Percentiles rank a stretch among this genome's conserved stretches.
These are phyloP conservation scores for Procambarus clarkii DNA, from an alignment of 1,140 invertebrate species.

Conservation along the genomic window DNA sequence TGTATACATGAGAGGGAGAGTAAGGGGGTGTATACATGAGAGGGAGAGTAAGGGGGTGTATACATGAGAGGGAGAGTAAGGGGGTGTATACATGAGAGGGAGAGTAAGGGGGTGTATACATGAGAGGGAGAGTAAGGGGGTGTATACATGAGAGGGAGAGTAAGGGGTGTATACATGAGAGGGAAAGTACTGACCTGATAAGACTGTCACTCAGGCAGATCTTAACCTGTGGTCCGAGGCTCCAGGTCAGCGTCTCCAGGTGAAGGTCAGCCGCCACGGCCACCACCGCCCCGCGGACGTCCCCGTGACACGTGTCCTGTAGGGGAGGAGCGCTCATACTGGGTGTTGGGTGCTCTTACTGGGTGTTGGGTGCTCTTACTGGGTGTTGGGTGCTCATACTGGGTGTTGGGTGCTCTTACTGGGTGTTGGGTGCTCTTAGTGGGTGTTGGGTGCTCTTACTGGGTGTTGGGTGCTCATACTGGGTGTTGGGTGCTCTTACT, in stretches of 20 bases:
- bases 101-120: neutral
- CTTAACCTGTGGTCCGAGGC: slow-evolving; percentile 49
- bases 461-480: no score
- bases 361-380: no score
- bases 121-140: neutral
- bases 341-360: no score
- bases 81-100: neutral
- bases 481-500: no score
- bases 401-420: no score
- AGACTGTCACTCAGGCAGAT: slow-evolving; percentile 47
- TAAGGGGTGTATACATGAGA: neutral
- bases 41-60: neutral
- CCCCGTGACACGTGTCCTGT: neutral
- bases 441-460: no score
- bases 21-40: neutral
- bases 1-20: neutral
- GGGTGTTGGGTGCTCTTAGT: no score
- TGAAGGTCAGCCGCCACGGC: slow-evolving; percentile 41
- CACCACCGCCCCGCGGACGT: slow-evolving; percentile 33
- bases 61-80: neutral
- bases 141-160: neutral
- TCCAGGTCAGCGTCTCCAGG: slow-evolving; percentile 16
- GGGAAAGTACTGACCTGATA: slow-evolving; percentile 1
- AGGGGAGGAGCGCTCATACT: neutral
- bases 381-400: no score